Evolutionary conservation across 35 echinoderm and acorn worm species (phyloP).

Genomic region (Chiridota heheva): DNA sequence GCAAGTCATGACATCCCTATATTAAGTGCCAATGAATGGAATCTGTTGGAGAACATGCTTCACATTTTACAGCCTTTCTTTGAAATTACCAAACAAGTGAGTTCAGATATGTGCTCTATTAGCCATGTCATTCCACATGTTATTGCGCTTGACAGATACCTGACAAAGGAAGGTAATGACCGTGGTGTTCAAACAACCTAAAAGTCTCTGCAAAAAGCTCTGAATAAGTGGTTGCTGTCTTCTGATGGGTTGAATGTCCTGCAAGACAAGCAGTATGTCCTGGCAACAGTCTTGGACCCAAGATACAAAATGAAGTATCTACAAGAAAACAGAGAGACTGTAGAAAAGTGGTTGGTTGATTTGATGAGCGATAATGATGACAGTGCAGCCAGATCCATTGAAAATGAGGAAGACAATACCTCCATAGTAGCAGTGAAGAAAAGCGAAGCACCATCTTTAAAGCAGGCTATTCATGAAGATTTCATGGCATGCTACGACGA

Average conservation of each 20-base stretch:
- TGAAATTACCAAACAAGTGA: conserved; percentile 20
- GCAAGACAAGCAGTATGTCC: not conserved
- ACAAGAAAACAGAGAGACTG: too few species aligned
- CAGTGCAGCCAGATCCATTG: too few species aligned
- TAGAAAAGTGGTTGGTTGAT: too few species aligned
- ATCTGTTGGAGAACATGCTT: conserved; percentile 14
- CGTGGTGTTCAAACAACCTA: not conserved
- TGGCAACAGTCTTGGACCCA: not conserved
- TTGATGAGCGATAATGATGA: too few species aligned
- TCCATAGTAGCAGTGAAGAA: too few species aligned
- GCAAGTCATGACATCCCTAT: conserved; percentile 2
- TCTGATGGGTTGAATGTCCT: not conserved
- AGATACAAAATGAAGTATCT: too few species aligned
- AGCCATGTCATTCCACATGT: not conserved
- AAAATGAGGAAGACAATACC: too few species aligned
- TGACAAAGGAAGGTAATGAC: not conserved
- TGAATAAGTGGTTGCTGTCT: not conserved
- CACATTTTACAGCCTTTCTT: too few species aligned
- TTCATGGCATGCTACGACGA: too few species aligned
- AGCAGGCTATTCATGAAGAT: too few species aligned
- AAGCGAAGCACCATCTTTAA: too few species aligned
- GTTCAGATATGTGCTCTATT: not conserved
- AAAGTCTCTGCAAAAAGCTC: not conserved
- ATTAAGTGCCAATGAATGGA: conserved; percentile 22
- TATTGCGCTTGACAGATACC: not conserved